Evolutionary conservation across 2,113 vertebrate genomes (phyloP).

Genomic region (Ailuropoda melanoleuca): DNA sequence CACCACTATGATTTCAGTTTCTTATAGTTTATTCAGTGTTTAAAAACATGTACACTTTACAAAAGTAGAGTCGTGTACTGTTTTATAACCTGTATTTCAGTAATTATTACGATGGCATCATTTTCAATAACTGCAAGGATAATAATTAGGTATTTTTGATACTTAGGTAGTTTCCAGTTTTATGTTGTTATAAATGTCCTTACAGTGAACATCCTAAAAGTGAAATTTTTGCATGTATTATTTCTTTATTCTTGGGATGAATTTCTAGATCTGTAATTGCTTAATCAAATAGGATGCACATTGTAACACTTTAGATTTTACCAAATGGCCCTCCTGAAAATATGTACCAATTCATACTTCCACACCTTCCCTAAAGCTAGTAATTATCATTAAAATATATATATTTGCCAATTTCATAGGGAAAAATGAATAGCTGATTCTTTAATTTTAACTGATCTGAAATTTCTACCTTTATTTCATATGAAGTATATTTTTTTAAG

Average conservation of each 20-base stretch:
- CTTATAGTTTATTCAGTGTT: neutral
- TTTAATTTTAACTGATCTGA: constrained; percentile 42
- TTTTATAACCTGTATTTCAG: constrained; percentile 2
- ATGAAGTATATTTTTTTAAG: constrained; percentile 35
- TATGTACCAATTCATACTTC: neutral
- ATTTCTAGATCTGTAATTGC: neutral
- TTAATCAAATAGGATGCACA: neutral
- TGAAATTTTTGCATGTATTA: neutral
- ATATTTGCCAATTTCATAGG: constrained; percentile 51
- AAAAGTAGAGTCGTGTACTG: neutral
- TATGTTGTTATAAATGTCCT: neutral
- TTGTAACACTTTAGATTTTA: neutral
- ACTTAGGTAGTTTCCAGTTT: neutral
- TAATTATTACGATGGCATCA: neutral
- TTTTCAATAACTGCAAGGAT: neutral
- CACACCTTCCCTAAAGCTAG: neutral
- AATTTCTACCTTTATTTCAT: constrained; percentile 24
- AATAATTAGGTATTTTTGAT: constrained; percentile 16
- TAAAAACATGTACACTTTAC: neutral
- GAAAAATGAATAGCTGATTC: constrained; percentile 21
- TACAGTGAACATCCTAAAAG: constrained; percentile 1
- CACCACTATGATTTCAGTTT: neutral
- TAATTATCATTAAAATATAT: neutral
- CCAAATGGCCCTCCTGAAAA: neutral
- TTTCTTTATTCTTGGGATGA: neutral